phyloP scores from a whole-genome alignment of 2,113 vertebrate species.

The Furnarius figulus region DNA sequence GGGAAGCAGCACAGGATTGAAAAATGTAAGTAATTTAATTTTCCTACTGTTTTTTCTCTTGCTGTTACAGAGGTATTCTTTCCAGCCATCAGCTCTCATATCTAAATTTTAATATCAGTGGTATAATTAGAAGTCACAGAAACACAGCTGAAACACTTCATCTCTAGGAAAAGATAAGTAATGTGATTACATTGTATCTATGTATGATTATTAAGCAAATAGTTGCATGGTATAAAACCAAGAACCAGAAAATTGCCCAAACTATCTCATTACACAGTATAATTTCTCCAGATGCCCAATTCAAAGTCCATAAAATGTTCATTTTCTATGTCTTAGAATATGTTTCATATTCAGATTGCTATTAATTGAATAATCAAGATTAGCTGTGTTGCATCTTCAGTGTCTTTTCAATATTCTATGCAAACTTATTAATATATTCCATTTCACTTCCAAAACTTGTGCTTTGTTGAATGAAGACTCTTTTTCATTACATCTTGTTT shows the following conservation, averaged over 20 bases:
- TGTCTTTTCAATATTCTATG: background rate
- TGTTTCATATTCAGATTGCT: background rate
- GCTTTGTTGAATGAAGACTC: background rate
- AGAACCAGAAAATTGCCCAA: conserved; percentile 31
- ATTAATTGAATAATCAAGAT: conserved; percentile 3
- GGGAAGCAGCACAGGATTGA: background rate
- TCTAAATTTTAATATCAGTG: background rate
- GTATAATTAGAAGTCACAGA: background rate
- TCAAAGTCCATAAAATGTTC: conserved; percentile 9
- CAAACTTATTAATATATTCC: background rate
- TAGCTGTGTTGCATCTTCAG: background rate
- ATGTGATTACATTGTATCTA: background rate
- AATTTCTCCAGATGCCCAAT: background rate
- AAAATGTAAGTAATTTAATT: conserved; percentile 24
- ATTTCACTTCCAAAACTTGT: background rate
- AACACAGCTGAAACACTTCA: background rate
- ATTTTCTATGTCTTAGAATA: background rate
- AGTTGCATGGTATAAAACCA: background rate
- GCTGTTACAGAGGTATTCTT: background rate
- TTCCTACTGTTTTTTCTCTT: background rate
- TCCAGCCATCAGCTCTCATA: background rate
- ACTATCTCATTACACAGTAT: background rate
- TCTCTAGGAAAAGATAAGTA: background rate
- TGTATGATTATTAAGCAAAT: conserved; percentile 23
- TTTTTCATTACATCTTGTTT: background rate